A percentile compares a stretch with the other conserved stretches of the same genome.
phyloP scores from a whole-genome alignment of 1,140 invertebrate genomes.

The Tachypleus tridentatus region DNA sequence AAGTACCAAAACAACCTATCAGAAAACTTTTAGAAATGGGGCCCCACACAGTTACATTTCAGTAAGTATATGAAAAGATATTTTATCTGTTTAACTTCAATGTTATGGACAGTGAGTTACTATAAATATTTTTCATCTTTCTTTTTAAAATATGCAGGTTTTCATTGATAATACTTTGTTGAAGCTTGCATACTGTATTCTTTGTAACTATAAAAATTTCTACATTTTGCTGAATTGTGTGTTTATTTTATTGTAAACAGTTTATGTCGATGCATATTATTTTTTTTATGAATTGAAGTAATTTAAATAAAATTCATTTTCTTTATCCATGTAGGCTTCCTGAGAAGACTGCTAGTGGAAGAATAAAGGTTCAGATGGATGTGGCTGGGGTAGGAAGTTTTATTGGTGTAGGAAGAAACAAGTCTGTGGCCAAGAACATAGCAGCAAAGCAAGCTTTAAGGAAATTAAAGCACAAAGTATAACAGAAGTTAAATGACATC shows the following conservation, averaged over 20 bases:
- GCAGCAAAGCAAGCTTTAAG: slow-evolving; percentile 43
- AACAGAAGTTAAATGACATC: too few relatives aligned
- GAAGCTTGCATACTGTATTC: neutral
- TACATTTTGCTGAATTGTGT: neutral
- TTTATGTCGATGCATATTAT: neutral
- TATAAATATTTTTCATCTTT: too few relatives aligned
- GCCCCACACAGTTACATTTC: neutral
- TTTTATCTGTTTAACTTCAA: too few relatives aligned
- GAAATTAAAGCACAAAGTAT: slow-evolving; percentile 5
- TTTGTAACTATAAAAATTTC: neutral
- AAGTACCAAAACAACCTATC: slow-evolving; percentile 43
- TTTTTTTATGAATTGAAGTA: neutral
- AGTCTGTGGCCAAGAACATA: slow-evolving; percentile 43
- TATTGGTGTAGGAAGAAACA: slow-evolving; percentile 41
- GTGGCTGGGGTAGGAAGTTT: slow-evolving; percentile 39
- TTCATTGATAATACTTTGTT: slow-evolving; percentile 9
- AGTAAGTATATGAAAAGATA: too few relatives aligned
- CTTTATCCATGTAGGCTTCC: neutral
- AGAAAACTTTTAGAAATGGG: slow-evolving; percentile 40
- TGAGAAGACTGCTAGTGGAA: slow-evolving; percentile 30
- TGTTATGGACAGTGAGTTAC: too few relatives aligned
- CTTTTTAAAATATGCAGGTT: neutral
- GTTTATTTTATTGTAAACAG: neutral
- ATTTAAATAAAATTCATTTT: neutral
- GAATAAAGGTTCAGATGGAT: slow-evolving; percentile 39